Evolutionary conservation across 2,797 vertebrate genomes (phyloP), one percentile per base, ranked within the genome.

Genomic region (Micrastur ruficollis): DNA sequence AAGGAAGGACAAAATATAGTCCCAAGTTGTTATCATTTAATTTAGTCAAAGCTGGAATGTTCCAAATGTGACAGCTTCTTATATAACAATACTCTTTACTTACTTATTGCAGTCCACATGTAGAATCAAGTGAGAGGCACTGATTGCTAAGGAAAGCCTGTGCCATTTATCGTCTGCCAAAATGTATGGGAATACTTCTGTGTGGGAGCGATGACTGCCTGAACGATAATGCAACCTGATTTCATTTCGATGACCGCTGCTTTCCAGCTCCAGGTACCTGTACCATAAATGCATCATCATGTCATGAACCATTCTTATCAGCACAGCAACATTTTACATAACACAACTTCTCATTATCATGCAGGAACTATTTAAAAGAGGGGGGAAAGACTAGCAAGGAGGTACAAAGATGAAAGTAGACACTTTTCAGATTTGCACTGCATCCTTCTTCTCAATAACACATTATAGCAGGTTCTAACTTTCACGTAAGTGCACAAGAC

Each of bases 31-130:
- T 71, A 36, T 27, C 4, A 44, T 67, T 81, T 80, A 29, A 44
- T 84, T 91, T 72, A 71, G 27, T 86, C 19, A 11, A n/a, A 91
- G 38, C 8, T 70, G 65, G 20, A 95, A 89, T 49, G 53, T 46
- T 85, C 47, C 11, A 85, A 46, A 67, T 62, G 15, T 38, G 32
- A 87, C 27, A 81, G 68, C 26, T 46, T 86, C 56, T 56, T 42
- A 65, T 16, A 73, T 88, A 96, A 81, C 29, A 74, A 58, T 47
- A 58, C 5, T 81, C n/a, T 67, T 70, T 22, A 96, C 98, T 97
- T 98, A 99, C 99, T 99, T 99, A 98, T 99, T 99, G 97, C 99
- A 99, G 98, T 99, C 99, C 18, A 99, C 97, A 6, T 99, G 98
- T 71, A 99, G 98, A 93, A 99, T 98, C 97, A 99, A 97, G 56